Percentiles rank a stretch among this genome's conserved stretches.
phyloP scores from a whole-genome alignment of 2,888 invertebrate species.

The Drosophila ustulata region DNA sequence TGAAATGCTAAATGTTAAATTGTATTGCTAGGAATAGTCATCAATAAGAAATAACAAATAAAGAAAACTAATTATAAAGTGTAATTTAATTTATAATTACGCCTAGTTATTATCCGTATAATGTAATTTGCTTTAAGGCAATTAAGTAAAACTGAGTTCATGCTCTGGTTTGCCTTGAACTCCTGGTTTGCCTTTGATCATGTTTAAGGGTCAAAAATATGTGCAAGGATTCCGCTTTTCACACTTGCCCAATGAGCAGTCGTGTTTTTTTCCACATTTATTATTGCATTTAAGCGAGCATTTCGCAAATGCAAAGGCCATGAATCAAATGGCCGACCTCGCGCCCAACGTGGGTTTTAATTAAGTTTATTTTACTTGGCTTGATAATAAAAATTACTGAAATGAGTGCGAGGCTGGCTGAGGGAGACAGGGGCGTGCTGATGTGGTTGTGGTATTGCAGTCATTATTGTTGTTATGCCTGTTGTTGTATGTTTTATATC shows the following conservation, averaged over 20 bases:
- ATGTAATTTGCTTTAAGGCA: background rate
- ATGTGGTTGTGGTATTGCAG: conserved; percentile 48
- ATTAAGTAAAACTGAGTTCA: background rate
- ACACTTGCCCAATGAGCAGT: conserved; percentile 13
- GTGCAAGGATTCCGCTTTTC: conserved; percentile 9
- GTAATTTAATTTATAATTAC: background rate
- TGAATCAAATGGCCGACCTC: conserved; percentile 57
- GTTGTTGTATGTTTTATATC: conserved; percentile 52
- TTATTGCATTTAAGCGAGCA: conserved; percentile 61
- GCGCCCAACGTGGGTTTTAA: conserved; percentile 61
- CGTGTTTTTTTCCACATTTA: conserved; percentile 42
- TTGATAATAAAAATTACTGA: conserved; percentile 72
- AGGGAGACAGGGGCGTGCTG: conserved; percentile 14
- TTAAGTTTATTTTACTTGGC: conserved; percentile 75
- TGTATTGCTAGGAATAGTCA: too few species aligned
- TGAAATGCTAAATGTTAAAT: too few species aligned
- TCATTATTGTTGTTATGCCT: conserved; percentile 46
- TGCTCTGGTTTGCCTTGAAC: background rate
- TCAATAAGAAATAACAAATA: too few species aligned
- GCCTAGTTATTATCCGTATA: too few species aligned
- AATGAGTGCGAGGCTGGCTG: conserved; percentile 29
- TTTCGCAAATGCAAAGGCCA: conserved; percentile 59
- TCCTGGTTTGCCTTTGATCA: conserved; percentile 17
- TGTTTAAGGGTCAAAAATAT: conserved; percentile 25
- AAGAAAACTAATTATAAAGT: too few species aligned